Evolutionary conservation across 2,113 vertebrate genomes (phyloP), one percentile per base, ranked within the genome.

Genomic region (Cariama cristata): DNA sequence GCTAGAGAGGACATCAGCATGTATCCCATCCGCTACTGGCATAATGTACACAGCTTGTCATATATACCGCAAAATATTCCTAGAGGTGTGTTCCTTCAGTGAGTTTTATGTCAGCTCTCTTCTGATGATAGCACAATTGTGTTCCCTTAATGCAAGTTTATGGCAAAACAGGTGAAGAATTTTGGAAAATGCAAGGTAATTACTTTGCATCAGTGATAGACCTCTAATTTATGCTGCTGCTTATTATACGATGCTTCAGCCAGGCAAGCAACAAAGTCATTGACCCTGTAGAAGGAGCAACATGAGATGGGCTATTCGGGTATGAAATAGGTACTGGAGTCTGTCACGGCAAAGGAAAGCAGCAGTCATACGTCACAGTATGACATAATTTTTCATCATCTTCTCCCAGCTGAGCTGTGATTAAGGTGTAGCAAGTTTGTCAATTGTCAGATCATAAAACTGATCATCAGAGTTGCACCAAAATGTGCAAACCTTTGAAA

Each of bases 301-400:
- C 30, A 18, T 14, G 38, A 77, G 47, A 28, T 71, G 50, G 62
- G 38, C 15, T 90, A 3, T 86, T 88, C 2, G 0, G 50, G 32
- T 90, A 59, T 86, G 88, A 77, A 90, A 47, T 67, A 52, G 72
- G 47, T 56, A 17, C 42, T 74, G 72, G 28, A 86, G 72, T 88
- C 63, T 79, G 23, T 74, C 44, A n/a, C 1, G 4, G 59, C 79
- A 82, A 10, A 50, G 53, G 62, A 91, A 94, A 93, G 53, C 80
- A 87, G 21, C 42, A 93, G 75, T 86, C 79, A 81, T 80, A 83
- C 79, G 86, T 95, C 79, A 90, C 32, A 69, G 28, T 44, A 55
- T 86, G 95, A 95, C 90, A 93, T 92, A 90, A 84, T 95, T 96
- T 80, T 92, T 97, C 86, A 92, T 80, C 63, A 88, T 94, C 59